Evolutionary conservation across 2,113 vertebrate species (phyloP), one percentile per base, ranked within the genome.

Genomic region (Acinonyx jubatus): DNA sequence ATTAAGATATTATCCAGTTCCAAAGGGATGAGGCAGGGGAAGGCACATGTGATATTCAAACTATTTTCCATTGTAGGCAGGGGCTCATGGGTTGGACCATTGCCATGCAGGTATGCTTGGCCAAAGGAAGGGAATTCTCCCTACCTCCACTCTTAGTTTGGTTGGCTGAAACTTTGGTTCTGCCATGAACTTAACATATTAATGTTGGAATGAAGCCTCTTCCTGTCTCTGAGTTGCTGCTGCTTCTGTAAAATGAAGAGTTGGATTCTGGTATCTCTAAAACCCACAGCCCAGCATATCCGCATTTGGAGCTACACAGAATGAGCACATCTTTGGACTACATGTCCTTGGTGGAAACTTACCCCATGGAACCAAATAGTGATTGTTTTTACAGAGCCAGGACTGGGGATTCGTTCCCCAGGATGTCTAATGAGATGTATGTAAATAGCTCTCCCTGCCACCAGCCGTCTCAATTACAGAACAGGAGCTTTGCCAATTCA

Each of bases 391-490:
- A 8, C 12, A 33, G 48, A 96, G 73, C 12, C 36, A 52, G 74
- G 33, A 8, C 57, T 31, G 29, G 61, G 50, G 31, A 41, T n/a
- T 79, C 61, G 41, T 91, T 82, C 33, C 63, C 1, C 15, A 66
- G 33, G 48, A 91, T 25, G 18, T 45, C 78, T 96, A 96, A 93
- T 94, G 93, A 97, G 81, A 74, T 94, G 68, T 21, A 76, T 94
- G 76, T 18, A 97, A 97, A 92, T 89, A 65, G 36, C 45, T 87
- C 65, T 94, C 82, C 52, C 50, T 52, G 38, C n/a, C 36, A 63
- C 31, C 76, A 90, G 76, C 80, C 96, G 95, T 76, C 87, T 88
- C 93, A 88, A 71, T 97, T 97, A 76, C 27, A 48, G 33, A 81
- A 63, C 83, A 55, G 16, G 38, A 96, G 55, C 13, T 45, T 81